Conservation (phyloP, 2,888 invertebrate species). For the Coelogynopora nodosa region DNA sequence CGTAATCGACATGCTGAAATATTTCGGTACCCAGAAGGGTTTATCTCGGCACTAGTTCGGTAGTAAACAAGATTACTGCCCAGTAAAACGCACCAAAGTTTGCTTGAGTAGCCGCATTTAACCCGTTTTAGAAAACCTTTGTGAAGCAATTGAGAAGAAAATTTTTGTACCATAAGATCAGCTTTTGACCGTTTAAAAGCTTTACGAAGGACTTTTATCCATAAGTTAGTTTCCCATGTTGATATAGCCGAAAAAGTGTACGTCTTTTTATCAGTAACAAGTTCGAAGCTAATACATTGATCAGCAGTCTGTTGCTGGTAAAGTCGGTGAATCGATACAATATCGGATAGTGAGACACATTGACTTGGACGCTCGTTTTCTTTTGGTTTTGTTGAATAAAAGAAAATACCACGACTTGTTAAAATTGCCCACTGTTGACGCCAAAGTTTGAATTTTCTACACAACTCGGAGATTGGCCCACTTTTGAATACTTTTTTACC, state of each 20-base stretch:
- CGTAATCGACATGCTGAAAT: neutral
- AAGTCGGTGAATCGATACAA: neutral
- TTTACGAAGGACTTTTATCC: constrained; percentile 6
- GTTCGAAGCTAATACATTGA: neutral
- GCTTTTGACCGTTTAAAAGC: constrained; percentile 42
- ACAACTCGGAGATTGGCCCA: constrained; percentile 39
- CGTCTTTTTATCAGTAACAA: neutral
- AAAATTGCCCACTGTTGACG: constrained; percentile 43
- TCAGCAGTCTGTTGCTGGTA: neutral
- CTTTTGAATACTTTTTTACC: constrained; percentile 29
- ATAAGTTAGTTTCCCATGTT: constrained; percentile 29
- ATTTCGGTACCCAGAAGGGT: constrained; percentile 41
- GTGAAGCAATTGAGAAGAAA: constrained; percentile 39
- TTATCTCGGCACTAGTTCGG: constrained; percentile 15
- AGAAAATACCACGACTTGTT: constrained; percentile 44
- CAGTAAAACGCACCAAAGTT: constrained; percentile 41
- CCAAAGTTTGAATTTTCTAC: constrained; percentile 46
- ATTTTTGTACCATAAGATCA: constrained; percentile 19
- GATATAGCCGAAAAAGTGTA: neutral
- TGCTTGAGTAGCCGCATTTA: constrained; percentile 42
- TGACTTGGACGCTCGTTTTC: constrained; percentile 3
- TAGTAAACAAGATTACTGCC: constrained; percentile 42
- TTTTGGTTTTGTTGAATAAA: constrained; percentile 39
- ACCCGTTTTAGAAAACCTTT: constrained; percentile 46
- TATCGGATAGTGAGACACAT: constrained; percentile 20